Evolutionary conservation across 2,888 invertebrate species (phyloP).

Genomic region (Nesidiocoris tenuis): DNA sequence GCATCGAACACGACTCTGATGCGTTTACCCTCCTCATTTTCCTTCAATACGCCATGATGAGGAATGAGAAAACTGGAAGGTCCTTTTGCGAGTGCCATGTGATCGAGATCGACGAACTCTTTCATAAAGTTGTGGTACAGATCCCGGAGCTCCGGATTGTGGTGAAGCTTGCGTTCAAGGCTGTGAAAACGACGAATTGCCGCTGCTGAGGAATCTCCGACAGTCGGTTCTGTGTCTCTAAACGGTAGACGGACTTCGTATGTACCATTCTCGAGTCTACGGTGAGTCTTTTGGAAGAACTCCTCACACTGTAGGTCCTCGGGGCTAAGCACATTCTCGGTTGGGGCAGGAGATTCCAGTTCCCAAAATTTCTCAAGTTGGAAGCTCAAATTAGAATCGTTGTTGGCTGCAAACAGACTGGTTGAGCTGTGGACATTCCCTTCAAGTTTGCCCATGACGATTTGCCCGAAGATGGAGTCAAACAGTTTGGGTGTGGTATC

Average conservation of each 20-base stretch:
- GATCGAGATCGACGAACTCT: constrained; percentile 49
- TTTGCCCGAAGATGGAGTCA: constrained; percentile 25
- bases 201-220: constrained; percentile 22
- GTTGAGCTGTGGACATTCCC: background rate
- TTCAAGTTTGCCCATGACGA: constrained; percentile 25
- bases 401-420: background rate
- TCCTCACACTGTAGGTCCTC: constrained; percentile 35
- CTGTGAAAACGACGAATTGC: constrained; percentile 33
- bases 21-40: background rate
- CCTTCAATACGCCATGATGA: constrained; percentile 26
- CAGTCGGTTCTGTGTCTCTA: background rate
- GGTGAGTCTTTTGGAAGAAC: constrained; percentile 21
- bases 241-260: constrained; percentile 41
- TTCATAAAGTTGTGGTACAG: constrained; percentile 47
- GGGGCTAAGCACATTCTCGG: background rate
- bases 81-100: constrained; percentile 44
- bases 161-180: constrained; percentile 29
- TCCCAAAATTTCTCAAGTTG: constrained; percentile 30
- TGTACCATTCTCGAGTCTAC: background rate
- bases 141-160: background rate
- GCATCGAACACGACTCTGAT: constrained; percentile 1
- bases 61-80: background rate
- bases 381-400: background rate
- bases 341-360: constrained; percentile 3
- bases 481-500: constrained; percentile 12